Evolutionary conservation across 2,797 vertebrate genomes (phyloP).

Genomic region (Garrulus glandarius): DNA sequence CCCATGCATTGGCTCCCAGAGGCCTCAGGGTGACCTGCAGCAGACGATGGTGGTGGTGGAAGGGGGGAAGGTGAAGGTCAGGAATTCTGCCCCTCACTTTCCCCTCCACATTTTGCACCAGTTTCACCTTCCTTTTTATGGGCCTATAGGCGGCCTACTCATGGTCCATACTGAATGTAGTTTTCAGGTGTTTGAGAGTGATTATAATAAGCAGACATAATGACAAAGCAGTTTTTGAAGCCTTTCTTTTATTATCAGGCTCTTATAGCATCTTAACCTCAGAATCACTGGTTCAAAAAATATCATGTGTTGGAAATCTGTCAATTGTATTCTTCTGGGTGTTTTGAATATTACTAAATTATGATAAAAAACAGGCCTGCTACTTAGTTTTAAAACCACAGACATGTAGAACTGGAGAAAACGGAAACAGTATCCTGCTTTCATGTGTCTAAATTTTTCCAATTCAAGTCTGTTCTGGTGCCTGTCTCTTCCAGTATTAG

Average conservation of each 20-base stretch:
- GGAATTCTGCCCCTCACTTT: neutral
- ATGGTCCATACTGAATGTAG: fast-evolving
- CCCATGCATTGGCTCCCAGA: fast-evolving
- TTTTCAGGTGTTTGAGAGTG: too few relatives aligned
- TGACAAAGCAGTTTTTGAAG: neutral
- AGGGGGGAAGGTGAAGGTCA: fast-evolving
- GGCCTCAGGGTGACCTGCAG: fast-evolving
- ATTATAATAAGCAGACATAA: neutral
- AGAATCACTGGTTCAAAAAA: neutral
- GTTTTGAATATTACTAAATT: neutral
- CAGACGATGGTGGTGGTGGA: fast-evolving
- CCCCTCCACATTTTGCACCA: neutral
- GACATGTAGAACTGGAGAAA: neutral
- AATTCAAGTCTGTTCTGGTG: neutral
- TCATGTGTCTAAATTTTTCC: neutral
- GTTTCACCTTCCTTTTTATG: fast-evolving
- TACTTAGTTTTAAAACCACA: neutral
- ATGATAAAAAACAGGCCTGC: neutral
- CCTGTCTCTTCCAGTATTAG: neutral
- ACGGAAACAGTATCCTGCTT: neutral
- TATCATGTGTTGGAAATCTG: neutral
- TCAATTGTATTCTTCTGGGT: neutral
- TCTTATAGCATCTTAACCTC: neutral
- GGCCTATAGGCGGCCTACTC: fast-evolving
- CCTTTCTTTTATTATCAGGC: neutral